These are phyloP conservation scores for Maniola jurtina DNA, from an alignment of 1,140 invertebrate genomes.

Conservation along the genomic window DNA sequence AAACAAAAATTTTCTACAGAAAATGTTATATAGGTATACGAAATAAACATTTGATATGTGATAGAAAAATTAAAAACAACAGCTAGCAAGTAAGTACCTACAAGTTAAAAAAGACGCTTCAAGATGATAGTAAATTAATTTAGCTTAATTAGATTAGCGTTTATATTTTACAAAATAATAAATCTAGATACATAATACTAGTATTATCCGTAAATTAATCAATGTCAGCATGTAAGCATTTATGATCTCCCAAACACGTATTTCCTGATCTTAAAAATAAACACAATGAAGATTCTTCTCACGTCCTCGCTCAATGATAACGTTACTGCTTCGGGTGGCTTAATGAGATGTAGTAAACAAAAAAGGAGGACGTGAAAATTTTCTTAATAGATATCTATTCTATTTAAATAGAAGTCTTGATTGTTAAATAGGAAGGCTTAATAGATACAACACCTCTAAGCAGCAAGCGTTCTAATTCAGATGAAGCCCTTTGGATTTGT, in stretches of 20 bases:
- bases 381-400: conserved; percentile 1
- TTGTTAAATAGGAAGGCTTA: not conserved
- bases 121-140: not conserved
- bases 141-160: too few species aligned
- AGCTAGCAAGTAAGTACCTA: too few species aligned
- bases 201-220: not conserved
- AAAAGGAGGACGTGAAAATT: conserved; percentile 15
- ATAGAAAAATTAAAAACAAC: too few species aligned
- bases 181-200: not conserved
- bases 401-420: not conserved
- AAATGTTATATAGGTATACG: too few species aligned
- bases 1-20: too few species aligned
- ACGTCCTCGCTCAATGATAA: conserved; percentile 27
- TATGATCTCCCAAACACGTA: conserved; percentile 12
- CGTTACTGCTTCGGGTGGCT: conserved; percentile 14
- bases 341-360: conserved; percentile 25
- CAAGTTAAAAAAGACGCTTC: not conserved
- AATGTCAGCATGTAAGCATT: not conserved
- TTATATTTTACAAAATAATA: conserved; percentile 2
- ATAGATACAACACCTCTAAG: too few species aligned
- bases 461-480: not conserved
- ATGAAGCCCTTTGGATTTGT: not conserved
- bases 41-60: too few species aligned
- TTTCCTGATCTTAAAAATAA: conserved; percentile 28
- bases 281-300: conserved; percentile 17